phyloP scores from a whole-genome alignment of 2,797 vertebrate genomes.

The Urosaurus nigricauda region DNA sequence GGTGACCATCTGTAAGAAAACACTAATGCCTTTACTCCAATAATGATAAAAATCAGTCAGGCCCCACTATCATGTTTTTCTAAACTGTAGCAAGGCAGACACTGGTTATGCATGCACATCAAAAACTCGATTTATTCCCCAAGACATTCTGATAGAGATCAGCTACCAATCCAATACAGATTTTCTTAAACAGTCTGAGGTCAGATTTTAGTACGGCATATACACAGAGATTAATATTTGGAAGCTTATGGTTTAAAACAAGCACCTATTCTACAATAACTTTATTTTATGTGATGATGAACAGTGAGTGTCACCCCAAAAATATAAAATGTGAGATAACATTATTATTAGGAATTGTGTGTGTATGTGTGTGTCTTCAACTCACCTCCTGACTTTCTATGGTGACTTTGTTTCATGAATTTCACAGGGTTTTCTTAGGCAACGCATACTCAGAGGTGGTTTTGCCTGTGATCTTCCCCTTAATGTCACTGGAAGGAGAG shows the following conservation, averaged over 20 bases:
- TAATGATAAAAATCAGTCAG: slow-evolving; percentile 68
- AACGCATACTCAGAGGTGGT: no score
- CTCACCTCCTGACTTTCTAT: no score
- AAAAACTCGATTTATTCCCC: not conserved
- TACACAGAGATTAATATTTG: slow-evolving; percentile 41
- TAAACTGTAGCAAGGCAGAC: slow-evolving; percentile 40
- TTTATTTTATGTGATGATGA: slow-evolving; percentile 32
- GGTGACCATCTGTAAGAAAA: slow-evolving; percentile 84
- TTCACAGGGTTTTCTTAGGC: no score
- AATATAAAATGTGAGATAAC: not conserved
- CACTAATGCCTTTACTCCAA: slow-evolving; percentile 73
- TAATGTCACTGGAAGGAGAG: no score
- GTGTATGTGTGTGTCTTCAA: no score
- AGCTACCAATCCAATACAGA: not conserved
- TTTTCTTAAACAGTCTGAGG: not conserved
- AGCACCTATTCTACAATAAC: slow-evolving; percentile 17
- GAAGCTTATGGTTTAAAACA: not conserved
- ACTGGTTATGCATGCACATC: slow-evolving; percentile 45
- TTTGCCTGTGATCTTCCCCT: no score
- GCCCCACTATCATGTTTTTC: slow-evolving; percentile 43
- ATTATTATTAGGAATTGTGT: not conserved
- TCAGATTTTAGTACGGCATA: not conserved
- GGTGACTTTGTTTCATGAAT: no score
- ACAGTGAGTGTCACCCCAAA: not conserved
- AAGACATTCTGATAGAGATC: not conserved